Base-by-base conservation (phyloP, 2,797 vertebrate species). In the Euthynnus affinis region DNA sequence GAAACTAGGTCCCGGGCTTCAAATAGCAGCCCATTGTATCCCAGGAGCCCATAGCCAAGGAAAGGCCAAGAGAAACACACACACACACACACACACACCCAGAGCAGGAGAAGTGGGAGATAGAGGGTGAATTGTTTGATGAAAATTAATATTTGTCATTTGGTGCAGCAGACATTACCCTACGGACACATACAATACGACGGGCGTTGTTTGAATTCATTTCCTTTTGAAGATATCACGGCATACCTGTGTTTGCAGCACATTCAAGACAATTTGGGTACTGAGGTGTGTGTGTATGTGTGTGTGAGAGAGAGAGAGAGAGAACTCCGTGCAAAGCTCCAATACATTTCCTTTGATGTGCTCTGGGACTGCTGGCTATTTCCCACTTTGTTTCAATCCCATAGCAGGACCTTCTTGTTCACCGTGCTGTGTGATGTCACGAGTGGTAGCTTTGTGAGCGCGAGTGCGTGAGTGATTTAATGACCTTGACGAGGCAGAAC, bases 61-160 rank as follows among this genome's bases (percentile, higher is more conserved):
- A 84, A 93, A 87, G 85, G 90, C 87, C 82, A 82, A 80, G 85
- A 87, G 83, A 91, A 93, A 88, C 48, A 49, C 51, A 37, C 44
- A 53, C 7, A 15, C 53, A 72, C 55, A 59, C 52, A 49, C 56
- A 37, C 44, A 58, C 7, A 18, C 10, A 4, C 6, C 17, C 72
- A 85, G 86, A 81, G 69, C 29, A 20, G n/a, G 34, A 71, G 62
- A 74, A 86, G 66, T 60, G 69, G 70, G 71, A 76, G 66, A 84
- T 82, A 80, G 73, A 74, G 77, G 76, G 51, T 4, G 15, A 81
- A 83, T 57, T 78, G 81, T 85, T 83, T 87, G 82, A 85, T 75
- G 73, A 82, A 92, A 88, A 94, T 93, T 91, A 90, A 71, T 92
- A 92, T 93, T 95, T 93, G 93, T 93, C 76, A 88, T 94, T 80